Conservation (phyloP, 1,140 invertebrate genomes). For the Papilio polytes region DNA sequence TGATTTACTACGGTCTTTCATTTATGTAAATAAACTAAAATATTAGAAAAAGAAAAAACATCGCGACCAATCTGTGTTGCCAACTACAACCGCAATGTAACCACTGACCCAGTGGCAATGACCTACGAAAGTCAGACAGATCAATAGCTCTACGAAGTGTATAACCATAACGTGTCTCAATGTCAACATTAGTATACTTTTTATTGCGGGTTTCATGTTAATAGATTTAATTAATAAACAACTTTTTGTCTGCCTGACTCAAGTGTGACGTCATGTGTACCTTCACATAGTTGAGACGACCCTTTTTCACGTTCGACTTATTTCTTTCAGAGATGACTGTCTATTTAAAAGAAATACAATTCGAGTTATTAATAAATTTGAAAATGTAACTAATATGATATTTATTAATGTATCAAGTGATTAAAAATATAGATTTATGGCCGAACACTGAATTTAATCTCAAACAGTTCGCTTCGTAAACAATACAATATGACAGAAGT, state of each 20-base stretch:
- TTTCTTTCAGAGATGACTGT: neutral
- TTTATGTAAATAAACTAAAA: neutral
- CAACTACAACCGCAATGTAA: neutral
- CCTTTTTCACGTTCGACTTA: neutral
- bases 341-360: neutral
- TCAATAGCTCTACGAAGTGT: neutral
- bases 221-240: slow-evolving; percentile 1
- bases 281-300: neutral
- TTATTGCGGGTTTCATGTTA: neutral
- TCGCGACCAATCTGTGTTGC: neutral
- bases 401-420: too few relatives aligned
- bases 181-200: neutral
- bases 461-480: too few relatives aligned
- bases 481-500: too few relatives aligned
- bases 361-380: too few relatives aligned
- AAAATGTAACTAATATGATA: too few relatives aligned
- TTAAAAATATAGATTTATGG: too few relatives aligned
- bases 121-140: neutral
- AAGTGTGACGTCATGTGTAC: neutral
- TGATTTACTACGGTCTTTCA: too few relatives aligned
- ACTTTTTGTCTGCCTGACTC: neutral
- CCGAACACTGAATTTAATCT: too few relatives aligned
- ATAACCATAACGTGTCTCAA: neutral
- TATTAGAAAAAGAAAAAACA: neutral
- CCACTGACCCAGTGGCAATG: slow-evolving; percentile 23